These are phyloP conservation scores for Microcaecilia unicolor DNA, from an alignment of 2,797 vertebrate genomes.

Conservation along the genomic window DNA sequence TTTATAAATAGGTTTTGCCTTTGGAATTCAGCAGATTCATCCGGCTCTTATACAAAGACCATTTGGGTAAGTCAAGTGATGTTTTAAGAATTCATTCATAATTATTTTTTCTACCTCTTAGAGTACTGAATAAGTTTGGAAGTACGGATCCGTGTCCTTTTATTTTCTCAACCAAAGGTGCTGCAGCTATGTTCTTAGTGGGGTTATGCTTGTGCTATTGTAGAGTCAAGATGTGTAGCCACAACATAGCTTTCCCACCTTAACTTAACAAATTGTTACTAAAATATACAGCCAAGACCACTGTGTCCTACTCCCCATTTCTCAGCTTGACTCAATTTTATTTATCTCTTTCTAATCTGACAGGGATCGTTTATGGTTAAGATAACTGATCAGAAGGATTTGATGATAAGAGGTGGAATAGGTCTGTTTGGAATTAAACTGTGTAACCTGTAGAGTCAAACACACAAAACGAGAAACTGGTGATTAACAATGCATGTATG, in stretches of 20 bases:
- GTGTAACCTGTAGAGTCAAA: constrained; percentile 96
- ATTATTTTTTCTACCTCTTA: constrained; percentile 24
- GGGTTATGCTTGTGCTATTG: constrained; percentile 42
- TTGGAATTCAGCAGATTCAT: constrained; percentile 96
- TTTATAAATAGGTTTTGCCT: constrained; percentile 82
- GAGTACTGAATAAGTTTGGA: constrained; percentile 26
- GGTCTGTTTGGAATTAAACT: constrained; percentile 89
- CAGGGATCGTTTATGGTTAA: constrained; percentile 97
- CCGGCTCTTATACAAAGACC: constrained; percentile 97
- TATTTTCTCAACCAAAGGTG: constrained; percentile 24
- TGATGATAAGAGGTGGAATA: constrained; percentile 95
- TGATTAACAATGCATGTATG: constrained; percentile 99
- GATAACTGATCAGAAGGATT: constrained; percentile 91
- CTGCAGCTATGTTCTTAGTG: constrained; percentile 23
- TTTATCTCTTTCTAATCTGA: constrained; percentile 99
- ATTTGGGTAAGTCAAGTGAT: constrained; percentile 82
- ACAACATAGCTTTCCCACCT: constrained; percentile 27
- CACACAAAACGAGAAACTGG: constrained; percentile 95
- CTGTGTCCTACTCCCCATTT: constrained; percentile 36
- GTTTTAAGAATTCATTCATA: no score
- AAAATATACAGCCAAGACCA: constrained; percentile 64
- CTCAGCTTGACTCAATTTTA: constrained; percentile 90
- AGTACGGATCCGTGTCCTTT: constrained; percentile 16
- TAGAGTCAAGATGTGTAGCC: constrained; percentile 60
- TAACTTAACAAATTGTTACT: constrained; percentile 25